These are phyloP conservation scores for Cheilosia scutellata DNA, from an alignment of 2,888 invertebrate genomes.

Conservation along the genomic window DNA sequence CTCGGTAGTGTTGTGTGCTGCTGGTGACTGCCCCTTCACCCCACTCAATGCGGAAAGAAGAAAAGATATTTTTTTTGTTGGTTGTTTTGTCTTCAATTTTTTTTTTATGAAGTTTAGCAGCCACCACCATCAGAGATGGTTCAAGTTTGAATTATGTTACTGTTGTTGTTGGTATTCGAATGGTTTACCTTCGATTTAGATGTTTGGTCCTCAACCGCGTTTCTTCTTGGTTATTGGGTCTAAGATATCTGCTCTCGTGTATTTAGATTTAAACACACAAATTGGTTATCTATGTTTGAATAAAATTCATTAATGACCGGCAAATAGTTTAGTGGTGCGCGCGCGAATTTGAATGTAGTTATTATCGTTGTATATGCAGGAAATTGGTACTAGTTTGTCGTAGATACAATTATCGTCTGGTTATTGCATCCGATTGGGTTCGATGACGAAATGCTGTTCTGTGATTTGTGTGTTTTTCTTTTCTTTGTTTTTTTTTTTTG, in stretches of 20 bases:
- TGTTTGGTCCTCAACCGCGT: constrained; percentile 70
- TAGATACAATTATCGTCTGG: constrained; percentile 46
- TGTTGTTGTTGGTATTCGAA: constrained; percentile 45
- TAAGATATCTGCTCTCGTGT: constrained; percentile 9
- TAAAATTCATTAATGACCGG: constrained; percentile 58
- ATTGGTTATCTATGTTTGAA: constrained; percentile 31
- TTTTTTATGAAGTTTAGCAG: constrained; percentile 7
- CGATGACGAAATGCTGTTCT: constrained; percentile 55
- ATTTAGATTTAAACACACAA: constrained; percentile 16
- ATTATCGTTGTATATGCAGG: constrained; percentile 24
- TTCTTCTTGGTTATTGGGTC: constrained; percentile 55
- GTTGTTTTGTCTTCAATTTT: constrained; percentile 40
- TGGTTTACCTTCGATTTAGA: constrained; percentile 71
- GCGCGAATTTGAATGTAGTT: neutral
- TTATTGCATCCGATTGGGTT: constrained; percentile 53
- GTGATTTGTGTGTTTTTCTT: neutral
- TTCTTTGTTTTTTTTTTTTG: neutral
- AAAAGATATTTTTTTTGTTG: constrained; percentile 36
- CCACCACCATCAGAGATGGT: constrained; percentile 53
- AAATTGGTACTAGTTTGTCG: constrained; percentile 45
- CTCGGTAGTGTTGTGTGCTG: neutral
- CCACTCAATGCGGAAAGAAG: constrained; percentile 68
- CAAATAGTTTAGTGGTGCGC: constrained; percentile 24
- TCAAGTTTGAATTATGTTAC: constrained; percentile 60
- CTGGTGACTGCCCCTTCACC: constrained; percentile 17